Evolutionary conservation across 2,888 invertebrate genomes (phyloP), one percentile per base, ranked within the genome.

Genomic region (Drosophila kuntzei): DNA sequence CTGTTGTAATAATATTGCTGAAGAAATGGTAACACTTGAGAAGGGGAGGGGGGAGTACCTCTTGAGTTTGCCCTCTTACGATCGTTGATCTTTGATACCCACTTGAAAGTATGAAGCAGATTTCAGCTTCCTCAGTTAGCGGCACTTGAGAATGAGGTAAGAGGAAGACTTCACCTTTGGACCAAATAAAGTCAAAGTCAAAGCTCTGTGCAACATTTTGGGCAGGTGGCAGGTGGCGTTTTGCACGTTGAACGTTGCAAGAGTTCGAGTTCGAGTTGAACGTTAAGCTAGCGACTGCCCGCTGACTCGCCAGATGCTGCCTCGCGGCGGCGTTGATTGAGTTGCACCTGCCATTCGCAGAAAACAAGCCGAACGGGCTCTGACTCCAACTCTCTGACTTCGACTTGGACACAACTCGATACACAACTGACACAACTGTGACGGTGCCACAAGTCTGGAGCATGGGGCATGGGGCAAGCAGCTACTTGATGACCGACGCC

Each of bases 261-360:
- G 46, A 29, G n/a, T 32, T 20, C 11, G 36, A 43, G 12, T 12
- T 16, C 32, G 37, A 37, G 16, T 4, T 18, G 7, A 6, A 43
- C n/a, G 43, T 25, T 18, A 16, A 16, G 16, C 9, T 29, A 18
- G 18, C 29, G 47, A 47, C 47, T 47, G 47, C 47, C 47, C 47
- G 47, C 47, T 47, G 34, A 44, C 32, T 57, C 36, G 71, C 71
- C 71, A 71, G 69, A 59, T 66, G 71, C 46, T 46, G 53, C 41
- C 53, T 55, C 29, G 62, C 58, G 65, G 60, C 80, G 78, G 82
- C 85, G 88, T 81, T 85, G 85, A 85, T 85, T 85, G 88, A 89
- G 86, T 88, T 88, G 87, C 87, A 88, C 87, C 87, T 88, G 87
- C 89, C 87, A 90, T 90, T 88, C 87, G 87, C 86, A 90, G 87